Base-by-base conservation (phyloP, 2,113 vertebrate genomes). In the Suncus etruscus region DNA sequence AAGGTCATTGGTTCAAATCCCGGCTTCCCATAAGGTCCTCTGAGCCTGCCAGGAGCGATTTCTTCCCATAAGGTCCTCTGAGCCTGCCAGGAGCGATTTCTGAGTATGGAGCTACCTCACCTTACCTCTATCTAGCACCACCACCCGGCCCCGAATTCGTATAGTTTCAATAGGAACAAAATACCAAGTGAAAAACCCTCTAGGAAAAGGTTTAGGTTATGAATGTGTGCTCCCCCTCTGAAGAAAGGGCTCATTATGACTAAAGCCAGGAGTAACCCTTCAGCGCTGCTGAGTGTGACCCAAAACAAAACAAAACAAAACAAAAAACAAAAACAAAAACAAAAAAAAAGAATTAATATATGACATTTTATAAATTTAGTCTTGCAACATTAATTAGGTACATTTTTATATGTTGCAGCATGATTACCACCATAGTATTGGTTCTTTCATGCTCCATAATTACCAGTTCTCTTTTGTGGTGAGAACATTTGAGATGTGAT, bases 141-240 rank as follows among this genome's bases (percentile, higher is more conserved):
- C n/a, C n/a, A n/a, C n/a, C n/a, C n/a, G n/a, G n/a, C n/a, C n/a
- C n/a, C n/a, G 63, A 31, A 66, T 83, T 88, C 66, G 20, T 85
- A 77, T 73, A 82, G 87, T 93, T 93, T 90, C 8, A 92, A 94
- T 15, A 85, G 45, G 39, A 85, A 87, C n/a, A n/a, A 14, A 82
- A 18, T 72, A 76, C 0, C 54, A 3, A 84, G 50, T 86, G 85
- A 89, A 83, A 73, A 95, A 91, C 8, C 29, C 3, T 68, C 31
- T 87, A 73, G 25, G 39, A 76, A 20, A 92, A 95, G 20, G 58
- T 68, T 77, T 47, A 77, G 1, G 4, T 63, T 54, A 86, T 47
- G 88, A 32, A 91, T 70, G 45, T 91, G 70, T 85, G 75, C 58
- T n/a, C 51, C 20, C 58, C 39, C 68, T 11, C 48, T 51, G 3